Evolutionary conservation across 1,140 invertebrate genomes (phyloP).

Genomic region (Drosophila albomicans): DNA sequence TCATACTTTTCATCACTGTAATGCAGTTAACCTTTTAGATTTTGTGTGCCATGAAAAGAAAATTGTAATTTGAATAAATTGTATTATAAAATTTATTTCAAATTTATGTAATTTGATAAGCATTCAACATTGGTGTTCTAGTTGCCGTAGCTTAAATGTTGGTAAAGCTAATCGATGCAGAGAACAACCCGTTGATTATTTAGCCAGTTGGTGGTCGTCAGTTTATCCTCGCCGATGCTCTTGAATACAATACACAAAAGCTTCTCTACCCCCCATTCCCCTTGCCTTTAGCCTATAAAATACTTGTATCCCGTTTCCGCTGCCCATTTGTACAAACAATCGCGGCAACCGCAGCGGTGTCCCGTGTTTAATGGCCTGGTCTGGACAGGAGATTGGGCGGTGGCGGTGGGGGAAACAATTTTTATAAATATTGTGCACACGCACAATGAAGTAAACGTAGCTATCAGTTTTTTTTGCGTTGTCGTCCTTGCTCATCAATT

Average conservation of each 20-base stretch:
- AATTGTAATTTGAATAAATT: no score
- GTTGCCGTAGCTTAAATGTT: no score
- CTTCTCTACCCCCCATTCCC: background rate
- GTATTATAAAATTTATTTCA: no score
- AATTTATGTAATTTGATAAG: no score
- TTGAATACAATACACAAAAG: background rate
- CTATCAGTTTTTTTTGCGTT: conserved; percentile 25
- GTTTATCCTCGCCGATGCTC: background rate
- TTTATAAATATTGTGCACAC: conserved; percentile 68
- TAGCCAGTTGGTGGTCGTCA: background rate
- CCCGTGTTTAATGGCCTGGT: conserved; percentile 66
- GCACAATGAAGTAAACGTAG: conserved; percentile 40
- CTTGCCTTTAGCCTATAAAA: conserved; percentile 29
- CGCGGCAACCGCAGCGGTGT: conserved; percentile 35
- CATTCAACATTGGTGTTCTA: no score
- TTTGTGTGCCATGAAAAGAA: no score
- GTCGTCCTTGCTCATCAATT: conserved; percentile 63
- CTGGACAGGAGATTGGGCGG: background rate
- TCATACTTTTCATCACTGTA: no score
- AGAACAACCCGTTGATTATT: no score
- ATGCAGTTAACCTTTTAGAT: no score
- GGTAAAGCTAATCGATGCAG: no score
- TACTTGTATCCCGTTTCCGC: conserved; percentile 42
- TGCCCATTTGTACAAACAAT: conserved; percentile 41
- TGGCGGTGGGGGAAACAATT: conserved; percentile 46